Conservation (phyloP, 1,140 invertebrate genomes). For the Drosophila quadrilineata region DNA sequence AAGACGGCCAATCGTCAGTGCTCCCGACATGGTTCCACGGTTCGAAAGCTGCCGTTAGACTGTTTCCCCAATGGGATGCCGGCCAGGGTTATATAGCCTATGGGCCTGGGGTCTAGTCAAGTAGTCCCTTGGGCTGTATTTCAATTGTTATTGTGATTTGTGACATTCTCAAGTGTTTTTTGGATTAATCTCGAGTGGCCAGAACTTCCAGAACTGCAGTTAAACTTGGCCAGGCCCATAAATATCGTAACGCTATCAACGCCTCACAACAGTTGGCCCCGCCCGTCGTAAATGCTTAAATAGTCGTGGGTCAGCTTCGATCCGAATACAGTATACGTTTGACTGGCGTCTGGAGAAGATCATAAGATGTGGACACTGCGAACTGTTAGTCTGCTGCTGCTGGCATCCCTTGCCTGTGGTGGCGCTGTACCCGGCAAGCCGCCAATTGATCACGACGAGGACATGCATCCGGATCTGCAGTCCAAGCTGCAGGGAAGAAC, state of each 20-base stretch:
- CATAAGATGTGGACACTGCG: constrained; percentile 40
- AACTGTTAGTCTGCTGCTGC: constrained; percentile 19
- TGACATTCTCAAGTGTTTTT: constrained; percentile 53
- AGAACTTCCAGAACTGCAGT: constrained; percentile 24
- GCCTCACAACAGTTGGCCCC: constrained; percentile 18
- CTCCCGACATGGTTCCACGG: constrained; percentile 25
- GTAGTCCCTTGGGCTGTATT: constrained; percentile 3
- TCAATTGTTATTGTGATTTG: constrained; percentile 56
- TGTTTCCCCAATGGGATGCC: constrained; percentile 14
- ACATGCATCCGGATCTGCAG: constrained; percentile 59
- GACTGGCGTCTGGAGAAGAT: constrained; percentile 19
- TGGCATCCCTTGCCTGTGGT: constrained; percentile 21
- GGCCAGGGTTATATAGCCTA: constrained; percentile 59
- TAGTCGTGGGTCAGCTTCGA: constrained; percentile 13
- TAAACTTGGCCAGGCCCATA: constrained; percentile 37
- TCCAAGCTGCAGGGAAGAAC: neutral
- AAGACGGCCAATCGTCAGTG: neutral
- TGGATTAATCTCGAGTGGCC: constrained; percentile 51
- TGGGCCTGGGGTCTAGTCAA: neutral
- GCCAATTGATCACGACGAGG: constrained; percentile 25
- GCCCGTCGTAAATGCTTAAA: too few species aligned
- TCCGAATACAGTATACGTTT: constrained; percentile 48
- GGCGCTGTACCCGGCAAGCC: constrained; percentile 44
- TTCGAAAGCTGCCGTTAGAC: constrained; percentile 32
- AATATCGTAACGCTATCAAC: constrained; percentile 38